Percentiles rank a stretch among this genome's conserved stretches.
Conservation (phyloP, 2,113 vertebrate genomes). For the Eonycteris spelaea region DNA sequence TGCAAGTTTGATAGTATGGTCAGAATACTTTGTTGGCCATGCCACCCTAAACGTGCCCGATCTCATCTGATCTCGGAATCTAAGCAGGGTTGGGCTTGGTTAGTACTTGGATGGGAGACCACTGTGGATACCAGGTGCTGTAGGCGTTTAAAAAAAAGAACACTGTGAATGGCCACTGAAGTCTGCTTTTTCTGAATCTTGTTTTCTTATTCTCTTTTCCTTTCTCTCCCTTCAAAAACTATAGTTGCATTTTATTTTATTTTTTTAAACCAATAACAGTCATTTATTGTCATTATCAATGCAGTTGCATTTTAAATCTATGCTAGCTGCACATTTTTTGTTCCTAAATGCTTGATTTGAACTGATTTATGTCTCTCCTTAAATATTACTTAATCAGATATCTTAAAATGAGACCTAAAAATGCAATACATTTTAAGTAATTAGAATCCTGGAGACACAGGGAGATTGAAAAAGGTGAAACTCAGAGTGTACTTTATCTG, state of each 20-base stretch:
- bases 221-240: not conserved
- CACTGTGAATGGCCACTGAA: not conserved
- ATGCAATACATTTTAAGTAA: not conserved
- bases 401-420: not conserved
- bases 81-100: too few relatives aligned
- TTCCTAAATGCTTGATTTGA: not conserved
- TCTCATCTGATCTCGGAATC: too few relatives aligned
- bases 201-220: not conserved
- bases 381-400: not conserved
- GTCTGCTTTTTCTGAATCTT: not conserved
- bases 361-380: not conserved
- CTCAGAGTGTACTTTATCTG: rapidly evolving
- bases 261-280: too few relatives aligned
- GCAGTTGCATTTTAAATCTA: slow-evolving; percentile 31
- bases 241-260: not conserved
- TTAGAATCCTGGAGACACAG: not conserved
- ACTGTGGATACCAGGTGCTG: too few relatives aligned
- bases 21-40: not conserved
- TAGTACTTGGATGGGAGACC: too few relatives aligned
- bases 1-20: not conserved
- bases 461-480: not conserved
- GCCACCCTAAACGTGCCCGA: too few relatives aligned
- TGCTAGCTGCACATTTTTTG: not conserved
- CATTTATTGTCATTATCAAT: not conserved
- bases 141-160: too few relatives aligned